Conservation (phyloP, 1,140 invertebrate species). For the Paralvinella palmiformis region DNA sequence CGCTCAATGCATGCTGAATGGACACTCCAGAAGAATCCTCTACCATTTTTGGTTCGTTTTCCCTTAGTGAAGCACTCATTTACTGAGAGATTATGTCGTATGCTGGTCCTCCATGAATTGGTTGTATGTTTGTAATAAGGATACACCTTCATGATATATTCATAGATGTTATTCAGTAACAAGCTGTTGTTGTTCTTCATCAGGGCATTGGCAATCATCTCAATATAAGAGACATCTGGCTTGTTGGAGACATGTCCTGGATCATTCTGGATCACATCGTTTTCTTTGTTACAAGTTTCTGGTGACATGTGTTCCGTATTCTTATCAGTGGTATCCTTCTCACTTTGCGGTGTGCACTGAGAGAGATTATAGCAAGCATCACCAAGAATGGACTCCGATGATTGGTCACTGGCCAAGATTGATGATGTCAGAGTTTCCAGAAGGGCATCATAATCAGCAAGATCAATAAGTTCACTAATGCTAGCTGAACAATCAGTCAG, state of each 20-base stretch:
- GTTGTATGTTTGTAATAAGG: constrained; percentile 63
- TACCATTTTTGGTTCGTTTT: constrained; percentile 54
- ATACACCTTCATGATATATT: constrained; percentile 53
- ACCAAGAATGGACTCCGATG: too few relatives aligned
- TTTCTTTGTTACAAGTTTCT: constrained; percentile 7
- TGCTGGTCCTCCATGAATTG: constrained; percentile 38
- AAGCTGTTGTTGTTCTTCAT: constrained; percentile 40
- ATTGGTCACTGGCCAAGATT: too few relatives aligned
- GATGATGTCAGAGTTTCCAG: too few relatives aligned
- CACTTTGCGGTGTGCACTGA: too few relatives aligned
- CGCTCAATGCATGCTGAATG: constrained; percentile 93
- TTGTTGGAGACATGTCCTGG: constrained; percentile 38
- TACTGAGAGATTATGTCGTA: constrained; percentile 39
- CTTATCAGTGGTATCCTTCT: too few relatives aligned
- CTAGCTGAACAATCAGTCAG: too few relatives aligned
- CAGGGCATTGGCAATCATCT: constrained; percentile 48
- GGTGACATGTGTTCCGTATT: not conserved
- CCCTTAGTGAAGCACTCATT: constrained; percentile 35
- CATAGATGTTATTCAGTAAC: constrained; percentile 47
- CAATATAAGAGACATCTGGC: constrained; percentile 49
- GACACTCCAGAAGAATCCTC: constrained; percentile 75
- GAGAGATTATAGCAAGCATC: too few relatives aligned
- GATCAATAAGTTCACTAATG: too few relatives aligned
- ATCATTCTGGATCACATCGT: constrained; percentile 25
- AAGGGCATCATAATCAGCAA: too few relatives aligned